Base-by-base conservation (phyloP, 2,113 vertebrate genomes). In the Polypterus senegalus region DNA sequence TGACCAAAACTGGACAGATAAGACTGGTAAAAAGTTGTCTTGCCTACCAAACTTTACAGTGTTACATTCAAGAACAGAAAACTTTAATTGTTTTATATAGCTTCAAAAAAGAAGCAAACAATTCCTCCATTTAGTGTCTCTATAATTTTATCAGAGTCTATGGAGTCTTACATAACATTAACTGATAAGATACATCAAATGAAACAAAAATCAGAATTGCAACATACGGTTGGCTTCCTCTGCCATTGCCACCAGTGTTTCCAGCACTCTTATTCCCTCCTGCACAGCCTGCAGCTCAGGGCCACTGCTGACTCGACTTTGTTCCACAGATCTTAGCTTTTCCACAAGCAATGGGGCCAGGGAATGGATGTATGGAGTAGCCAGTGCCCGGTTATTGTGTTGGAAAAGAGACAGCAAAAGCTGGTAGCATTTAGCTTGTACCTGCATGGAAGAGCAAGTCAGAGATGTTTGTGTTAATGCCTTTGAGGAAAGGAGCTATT, bases 401-500 rank as follows among this genome's bases (percentile, higher is more conserved):
- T 99, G 94, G 71, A 99, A 97, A 67, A 99, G 90, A 3, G 96
- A 98, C 61, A 97, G 74, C 57, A 97, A 83, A 72, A 98, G 88
- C 83, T 99, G 96, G 80, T 95, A 97, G 80, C 92, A 94, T 54
- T 93, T 93, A 45, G 92, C 89, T 80, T 97, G 95, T 74, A 96
- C 91, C 96, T 99, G 76, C 5, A 27, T 27, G 27, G 27, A 27
- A 47, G 11, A 52, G 3, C 6, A 7, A 47, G 9, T 3, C n/a
- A 3, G 4, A 46, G 9, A 11, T 6, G 54, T 1, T 2, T 27
- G 27, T 27, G 27, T 27, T 27, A 27, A 27, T 27, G 27, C 27
- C 27, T 27, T 27, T 27, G 27, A 27, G 27, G 27, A 27, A 27
- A 27, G 1, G 27, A 27, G 27, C 27, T 27, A 27, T 27, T 27